Evolutionary conservation across 1,140 invertebrate species (phyloP), one percentile per base, ranked within the genome.

Genomic region (Whitmania pigra): DNA sequence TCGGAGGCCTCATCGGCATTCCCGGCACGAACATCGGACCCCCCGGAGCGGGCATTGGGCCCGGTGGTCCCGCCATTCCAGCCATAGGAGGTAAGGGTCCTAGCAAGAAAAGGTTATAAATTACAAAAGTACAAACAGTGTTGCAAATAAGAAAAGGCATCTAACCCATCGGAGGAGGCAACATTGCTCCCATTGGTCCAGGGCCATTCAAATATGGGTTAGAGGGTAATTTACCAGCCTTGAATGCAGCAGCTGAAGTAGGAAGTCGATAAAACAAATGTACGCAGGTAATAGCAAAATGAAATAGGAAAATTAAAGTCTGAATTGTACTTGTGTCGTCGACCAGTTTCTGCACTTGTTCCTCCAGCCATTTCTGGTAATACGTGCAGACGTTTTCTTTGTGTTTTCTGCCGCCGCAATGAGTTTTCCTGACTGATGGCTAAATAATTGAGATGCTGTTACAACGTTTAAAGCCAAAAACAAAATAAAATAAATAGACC

Each of bases 351-450:
- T 99, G 94, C 0, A 94, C 95, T 85, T 99, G 94, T 81, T 99
- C 94, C 82, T 98, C 97, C 91, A 99, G 94, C 97, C 96, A 99
- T 85, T 97, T 98, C 79, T 99, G 95, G 83, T 99, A 99, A 79
- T 94, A 99, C 82, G 97, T 93, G 81, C 97, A 93, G 0, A 99
- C 97, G 84, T 99, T 99, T 79, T 99, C 97, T 83, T 99, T 98
- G 83, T 99, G 97, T 83, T 99, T 99, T 75, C 96, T 85, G 9
- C 97, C 97, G 74, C 93, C 94, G 81, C 96, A 99, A 79, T 99
- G 97, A 3, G 97, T 99, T 85, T 99, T 99, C 71, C 97, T 84
- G 0, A 99, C 97, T 75, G 95, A 98, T 0, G 96, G 97, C 77
- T 87, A 77, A 75, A 72, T 71, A 55, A 69, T 63, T 15, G 18